phyloP scores from a whole-genome alignment of 2,888 invertebrate genomes.

The Trypoxylon attenuatum region DNA sequence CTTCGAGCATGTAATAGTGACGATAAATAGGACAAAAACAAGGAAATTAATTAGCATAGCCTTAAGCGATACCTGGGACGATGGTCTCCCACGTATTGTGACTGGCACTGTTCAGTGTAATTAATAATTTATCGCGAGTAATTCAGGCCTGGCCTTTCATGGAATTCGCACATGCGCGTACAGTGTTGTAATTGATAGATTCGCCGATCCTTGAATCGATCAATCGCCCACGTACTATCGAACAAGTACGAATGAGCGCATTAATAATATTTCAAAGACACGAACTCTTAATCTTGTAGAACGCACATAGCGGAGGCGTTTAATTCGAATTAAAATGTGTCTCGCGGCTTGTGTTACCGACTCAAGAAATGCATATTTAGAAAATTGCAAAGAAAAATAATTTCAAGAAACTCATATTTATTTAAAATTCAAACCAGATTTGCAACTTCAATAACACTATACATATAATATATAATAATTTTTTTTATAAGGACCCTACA shows the following conservation, averaged over 20 bases:
- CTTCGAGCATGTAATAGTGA: too few species aligned
- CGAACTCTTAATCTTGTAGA: too few species aligned
- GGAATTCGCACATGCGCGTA: neutral
- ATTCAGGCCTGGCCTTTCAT: conserved; percentile 26
- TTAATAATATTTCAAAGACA: neutral
- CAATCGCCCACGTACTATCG: conserved; percentile 35
- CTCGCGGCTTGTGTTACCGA: too few species aligned
- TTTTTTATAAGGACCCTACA: too few species aligned
- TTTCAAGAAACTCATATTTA: too few species aligned
- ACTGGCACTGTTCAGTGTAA: conserved; percentile 31
- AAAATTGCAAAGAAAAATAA: too few species aligned
- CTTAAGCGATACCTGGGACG: conserved; percentile 31
- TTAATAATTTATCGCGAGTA: conserved; percentile 41
- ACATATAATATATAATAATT: too few species aligned
- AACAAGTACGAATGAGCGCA: conserved; percentile 11
- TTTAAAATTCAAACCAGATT: too few species aligned
- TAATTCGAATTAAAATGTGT: too few species aligned
- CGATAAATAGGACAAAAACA: conserved; percentile 29
- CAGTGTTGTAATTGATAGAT: conserved; percentile 24
- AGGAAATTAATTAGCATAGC: conserved; percentile 46
- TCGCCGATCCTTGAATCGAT: conserved; percentile 33
- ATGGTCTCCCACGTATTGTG: conserved; percentile 34
- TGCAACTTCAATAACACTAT: too few species aligned
- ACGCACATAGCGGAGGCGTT: too few species aligned
- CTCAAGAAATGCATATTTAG: too few species aligned